Evolutionary conservation across 1,140 invertebrate genomes (phyloP), one percentile per base, ranked within the genome.

Genomic region (Dendroctonus ponderosae): DNA sequence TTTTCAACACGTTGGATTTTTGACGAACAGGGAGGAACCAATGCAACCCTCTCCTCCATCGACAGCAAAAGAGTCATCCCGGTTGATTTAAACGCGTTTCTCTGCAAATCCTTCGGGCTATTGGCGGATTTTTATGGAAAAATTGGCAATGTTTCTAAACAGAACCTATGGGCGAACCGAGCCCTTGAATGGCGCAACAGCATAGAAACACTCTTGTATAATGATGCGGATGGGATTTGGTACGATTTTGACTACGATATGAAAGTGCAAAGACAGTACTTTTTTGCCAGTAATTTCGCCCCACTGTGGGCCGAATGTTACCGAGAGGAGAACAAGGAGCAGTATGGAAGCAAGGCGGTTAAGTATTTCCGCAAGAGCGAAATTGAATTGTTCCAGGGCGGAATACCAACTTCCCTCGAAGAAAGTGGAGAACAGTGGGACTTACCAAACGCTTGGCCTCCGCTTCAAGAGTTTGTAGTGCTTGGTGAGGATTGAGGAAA

Each of bases 391-490:
- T 85, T 79, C 71, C 72, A 39, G 74, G 90, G 90, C 42, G 92
- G 91, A 5, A 84, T 91, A 11, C 92, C 93, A 2, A 82, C 89
- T 0, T 91, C 91, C 0, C 71, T 91, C n/a, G 75, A 83, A 46
- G 74, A 84, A 0, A 88, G 86, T 9, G 86, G 87, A 7, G 88
- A 96, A 78, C 93, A 95, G 78, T 96, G 93, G 93, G 93, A 96
- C 75, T 90, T 86, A 70, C 93, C 93, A 0, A 94, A 95, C 75
- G 91, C 88, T 0, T 96, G 93, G 93, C 85, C 91, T 44, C 92
- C 92, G 11, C 79, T 92, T 6, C 91, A 94, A 70, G 87, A 91
- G 66, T 86, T 93, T 40, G 76, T 90, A 6, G 87, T 94, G 8
- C 84, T 70, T 39, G 65, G 62, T 65, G 58, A 57, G 48, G 7